Evolutionary conservation across 2,113 vertebrate species (phyloP).

Genomic region (Hippopotamus amphibius): DNA sequence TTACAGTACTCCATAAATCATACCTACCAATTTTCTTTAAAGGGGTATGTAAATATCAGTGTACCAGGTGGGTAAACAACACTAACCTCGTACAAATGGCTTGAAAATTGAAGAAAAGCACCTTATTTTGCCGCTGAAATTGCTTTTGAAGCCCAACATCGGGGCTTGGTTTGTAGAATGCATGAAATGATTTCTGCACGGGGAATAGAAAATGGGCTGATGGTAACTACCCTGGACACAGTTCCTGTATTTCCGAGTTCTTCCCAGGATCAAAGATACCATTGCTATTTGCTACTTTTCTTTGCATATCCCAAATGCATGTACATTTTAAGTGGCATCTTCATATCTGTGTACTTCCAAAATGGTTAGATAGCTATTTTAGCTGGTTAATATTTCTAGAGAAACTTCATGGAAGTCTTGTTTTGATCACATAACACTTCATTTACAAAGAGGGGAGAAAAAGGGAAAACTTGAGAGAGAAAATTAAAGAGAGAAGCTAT

Average conservation of each 20-base stretch:
- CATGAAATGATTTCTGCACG: conserved; percentile 95
- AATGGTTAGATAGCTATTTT: conserved; percentile 79
- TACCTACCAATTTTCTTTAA: conserved; percentile 98
- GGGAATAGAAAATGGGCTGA: conserved; percentile 95
- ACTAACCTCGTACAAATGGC: conserved; percentile 99
- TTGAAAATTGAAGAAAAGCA: conserved; percentile 99
- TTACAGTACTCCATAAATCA: conserved; percentile 99
- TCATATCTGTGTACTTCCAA: conserved; percentile 85
- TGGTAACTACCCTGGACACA: conserved; percentile 95
- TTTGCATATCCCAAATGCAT: conserved; percentile 89
- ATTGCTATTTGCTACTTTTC: conserved; percentile 93
- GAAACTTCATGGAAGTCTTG: conserved; percentile 60
- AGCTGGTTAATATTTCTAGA: conserved; percentile 80
- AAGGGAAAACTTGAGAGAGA: conserved; percentile 7
- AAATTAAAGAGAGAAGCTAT: conserved; percentile 71
- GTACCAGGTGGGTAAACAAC: conserved; percentile 99
- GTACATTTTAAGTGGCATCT: conserved; percentile 92
- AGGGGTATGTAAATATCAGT: conserved; percentile 99
- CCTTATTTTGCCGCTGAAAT: conserved; percentile 99
- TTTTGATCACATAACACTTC: conserved; percentile 56
- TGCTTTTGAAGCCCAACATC: conserved; percentile 98
- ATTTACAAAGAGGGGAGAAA: conserved; percentile 39
- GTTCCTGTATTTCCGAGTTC: conserved; percentile 91
- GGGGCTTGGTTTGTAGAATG: conserved; percentile 93
- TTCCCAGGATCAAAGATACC: conserved; percentile 96